phyloP scores from a whole-genome alignment of 2,888 invertebrate species.

The Lithophane semibrunnea region DNA sequence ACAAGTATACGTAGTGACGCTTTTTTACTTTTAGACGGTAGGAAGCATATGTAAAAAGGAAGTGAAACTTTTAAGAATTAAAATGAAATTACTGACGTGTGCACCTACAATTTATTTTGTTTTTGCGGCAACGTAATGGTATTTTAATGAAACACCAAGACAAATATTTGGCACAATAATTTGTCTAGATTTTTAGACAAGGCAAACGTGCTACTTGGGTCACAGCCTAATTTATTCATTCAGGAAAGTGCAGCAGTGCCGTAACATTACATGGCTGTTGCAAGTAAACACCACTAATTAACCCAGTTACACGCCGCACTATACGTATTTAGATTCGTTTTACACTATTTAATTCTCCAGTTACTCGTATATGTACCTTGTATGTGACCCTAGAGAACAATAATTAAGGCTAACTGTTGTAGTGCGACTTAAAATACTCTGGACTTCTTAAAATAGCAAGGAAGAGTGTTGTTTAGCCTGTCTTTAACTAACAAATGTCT shows the following conservation, averaged over 20 bases:
- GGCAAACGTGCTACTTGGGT: conserved; percentile 46
- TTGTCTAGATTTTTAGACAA: conserved; percentile 45
- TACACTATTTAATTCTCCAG: conserved; percentile 57
- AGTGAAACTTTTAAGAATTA: not conserved
- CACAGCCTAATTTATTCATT: conserved; percentile 67
- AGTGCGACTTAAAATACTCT: conserved; percentile 21
- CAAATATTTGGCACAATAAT: conserved; percentile 34
- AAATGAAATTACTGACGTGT: not conserved
- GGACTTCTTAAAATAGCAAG: conserved; percentile 1
- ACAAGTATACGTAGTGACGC: conserved; percentile 4
- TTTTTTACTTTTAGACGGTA: conserved; percentile 4
- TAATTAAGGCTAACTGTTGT: conserved; percentile 41
- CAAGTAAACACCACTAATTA: conserved; percentile 69
- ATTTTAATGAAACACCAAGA: conserved; percentile 29
- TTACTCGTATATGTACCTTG: conserved; percentile 37
- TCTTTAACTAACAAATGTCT: not conserved
- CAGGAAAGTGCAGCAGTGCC: conserved; percentile 65
- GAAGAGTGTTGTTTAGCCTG: not conserved
- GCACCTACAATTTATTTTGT: not conserved
- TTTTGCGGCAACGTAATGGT: conserved; percentile 2
- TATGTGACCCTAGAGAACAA: conserved; percentile 42
- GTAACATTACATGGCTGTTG: conserved; percentile 64
- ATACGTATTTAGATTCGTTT: conserved; percentile 59
- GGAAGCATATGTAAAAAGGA: not conserved
- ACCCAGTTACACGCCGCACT: conserved; percentile 65